These are phyloP conservation scores for Margarornis squamiger DNA, from an alignment of 2,797 vertebrate genomes.

Conservation along the genomic window DNA sequence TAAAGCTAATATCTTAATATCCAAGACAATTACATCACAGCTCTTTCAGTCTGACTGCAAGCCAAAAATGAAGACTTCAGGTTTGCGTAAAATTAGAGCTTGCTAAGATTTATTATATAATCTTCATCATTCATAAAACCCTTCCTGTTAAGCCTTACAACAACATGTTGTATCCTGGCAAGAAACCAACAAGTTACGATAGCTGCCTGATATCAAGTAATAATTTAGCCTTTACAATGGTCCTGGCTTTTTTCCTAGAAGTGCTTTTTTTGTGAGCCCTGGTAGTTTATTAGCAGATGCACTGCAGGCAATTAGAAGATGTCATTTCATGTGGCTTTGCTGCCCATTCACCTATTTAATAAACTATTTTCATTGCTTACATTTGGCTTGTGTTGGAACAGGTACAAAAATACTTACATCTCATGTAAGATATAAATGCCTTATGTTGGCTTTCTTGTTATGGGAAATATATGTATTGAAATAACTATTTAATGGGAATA, in stretches of 20 bases:
- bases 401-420: not conserved
- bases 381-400: not conserved
- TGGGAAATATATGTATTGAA: not conserved
- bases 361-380: conserved; percentile 21
- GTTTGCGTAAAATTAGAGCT: conserved; percentile 25
- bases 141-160: not conserved
- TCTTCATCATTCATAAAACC: not conserved
- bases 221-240: conserved; percentile 59
- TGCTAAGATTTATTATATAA: conserved; percentile 30
- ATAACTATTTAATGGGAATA: not conserved
- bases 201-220: conserved; percentile 63
- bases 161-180: conserved; percentile 16
- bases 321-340: not conserved
- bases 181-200: conserved; percentile 51
- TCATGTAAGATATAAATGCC: not conserved
- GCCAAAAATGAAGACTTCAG: not conserved
- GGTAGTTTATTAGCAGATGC: conserved; percentile 48
- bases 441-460: not conserved
- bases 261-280: not conserved
- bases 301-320: conserved; percentile 43
- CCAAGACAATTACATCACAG: not conserved
- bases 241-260: conserved; percentile 53
- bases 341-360: conserved; percentile 7
- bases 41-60: not conserved
- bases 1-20: not conserved